Base-by-base conservation (phyloP, 2,888 invertebrate genomes). In the Pammene aurita region DNA sequence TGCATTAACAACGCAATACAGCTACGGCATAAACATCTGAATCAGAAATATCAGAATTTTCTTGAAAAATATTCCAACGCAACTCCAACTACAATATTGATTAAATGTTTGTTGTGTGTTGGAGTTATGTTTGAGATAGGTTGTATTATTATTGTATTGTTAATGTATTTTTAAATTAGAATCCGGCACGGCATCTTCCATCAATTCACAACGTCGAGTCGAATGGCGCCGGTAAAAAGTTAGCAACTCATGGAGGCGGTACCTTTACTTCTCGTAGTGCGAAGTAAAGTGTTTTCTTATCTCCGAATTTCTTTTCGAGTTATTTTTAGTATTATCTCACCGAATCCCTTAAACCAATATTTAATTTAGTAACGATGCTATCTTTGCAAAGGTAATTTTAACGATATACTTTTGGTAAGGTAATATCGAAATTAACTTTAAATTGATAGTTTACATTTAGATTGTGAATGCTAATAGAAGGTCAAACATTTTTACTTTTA, bases 331-430 rank as follows among this genome's bases (percentile, higher is more conserved):
- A 48, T 46, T 64, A 44, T 60, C 35, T 13, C 55, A 7, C 58
- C 35, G 38, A 69, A 69, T 60, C 63, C 54, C 46, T 58, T 58
- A 41, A 16, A 35, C 34, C 42, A 67, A 67, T 67, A 63, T 67
- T 67, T 67, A 57, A 57, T 63, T 56, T 42, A 42, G 38, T 42
- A 63, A 63, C 57, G 44, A 56, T 56, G 46, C 46, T 26, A 52
- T 60, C 48, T 55, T 62, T 55, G 46, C 38, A 1, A 14, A 41
- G 16, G 44, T 54, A 60, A 54, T 60, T 66, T 52, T n/a, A 26
- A 35, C 13, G 5, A 16, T 57, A 38, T 50, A 13, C 42, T 50
- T 7, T 35, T 34, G 57, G 14, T 50, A 52, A 52, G n/a, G 7
- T 52, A 7, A 38, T n/a, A n/a, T 38, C 11, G 41, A 26, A 57